Conservation (phyloP, 2,113 vertebrate genomes). For the Felis chaus region DNA sequence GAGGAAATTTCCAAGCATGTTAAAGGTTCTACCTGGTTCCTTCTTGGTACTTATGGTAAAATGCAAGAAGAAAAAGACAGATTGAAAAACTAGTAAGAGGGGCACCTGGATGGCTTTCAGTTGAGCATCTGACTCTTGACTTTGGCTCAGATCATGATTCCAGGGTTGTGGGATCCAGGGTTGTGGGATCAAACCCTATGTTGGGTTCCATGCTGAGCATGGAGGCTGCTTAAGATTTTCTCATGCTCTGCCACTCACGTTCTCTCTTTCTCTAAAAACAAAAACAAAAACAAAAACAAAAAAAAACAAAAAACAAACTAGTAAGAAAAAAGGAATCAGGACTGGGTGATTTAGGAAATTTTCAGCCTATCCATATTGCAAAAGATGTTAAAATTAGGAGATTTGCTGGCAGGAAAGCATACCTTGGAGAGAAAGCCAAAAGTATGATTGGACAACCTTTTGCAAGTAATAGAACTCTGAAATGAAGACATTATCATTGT, state of each 20-base stretch:
- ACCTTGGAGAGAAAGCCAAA: not conserved
- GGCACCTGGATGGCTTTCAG: no score
- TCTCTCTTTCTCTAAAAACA: no score
- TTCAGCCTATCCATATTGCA: not conserved
- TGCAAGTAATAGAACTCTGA: not conserved
- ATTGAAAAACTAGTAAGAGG: not conserved
- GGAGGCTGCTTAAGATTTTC: no score
- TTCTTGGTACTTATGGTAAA: not conserved
- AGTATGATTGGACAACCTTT: not conserved
- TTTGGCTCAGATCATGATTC: no score
- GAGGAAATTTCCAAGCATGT: not conserved
- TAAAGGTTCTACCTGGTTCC: not conserved
- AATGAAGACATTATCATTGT: not conserved
- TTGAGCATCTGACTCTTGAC: no score
- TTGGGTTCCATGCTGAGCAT: no score
- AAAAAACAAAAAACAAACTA: not conserved
- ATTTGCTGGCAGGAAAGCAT: not conserved
- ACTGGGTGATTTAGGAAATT: not conserved
- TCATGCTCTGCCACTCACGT: no score
- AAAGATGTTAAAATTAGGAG: not conserved
- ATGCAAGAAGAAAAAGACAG: not conserved
- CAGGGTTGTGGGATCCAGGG: no score
- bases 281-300: no score
- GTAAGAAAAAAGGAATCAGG: not conserved
- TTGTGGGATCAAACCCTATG: no score